Evolutionary conservation across 2,888 invertebrate genomes (phyloP), one percentile per base, ranked within the genome.

Genomic region (Tethea ocularis): DNA sequence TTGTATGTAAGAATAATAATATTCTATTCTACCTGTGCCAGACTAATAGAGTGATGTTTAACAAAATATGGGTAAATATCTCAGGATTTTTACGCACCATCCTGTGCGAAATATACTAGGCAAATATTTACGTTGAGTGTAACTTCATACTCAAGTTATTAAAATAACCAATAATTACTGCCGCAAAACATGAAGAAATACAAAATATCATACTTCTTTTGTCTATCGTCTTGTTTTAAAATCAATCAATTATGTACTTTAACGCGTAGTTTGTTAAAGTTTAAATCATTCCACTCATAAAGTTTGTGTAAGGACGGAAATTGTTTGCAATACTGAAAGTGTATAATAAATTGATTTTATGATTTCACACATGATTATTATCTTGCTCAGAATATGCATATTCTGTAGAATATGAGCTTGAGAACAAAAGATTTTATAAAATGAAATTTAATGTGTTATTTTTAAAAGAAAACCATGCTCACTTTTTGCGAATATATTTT

Each of bases 281-380:
- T 7, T 7, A 41, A 41, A 41, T 41, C 3, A 10, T 46, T 17
- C 17, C 15, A 38, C 38, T n/a, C 41, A 17, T 20, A 20, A 38
- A n/a, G 15, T 38, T n/a, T 38, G 10, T 1, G 20, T 22, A 33
- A 13, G 11, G 15, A 20, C 22, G 10, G 15, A n/a, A 24, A 15
- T 23, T 23, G n/a, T 23, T 56, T 13, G 15, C 8, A 11, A 26
- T 53, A 54, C 20, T 13, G 20, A 10, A 29, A 20, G 20, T 22
- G n/a, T 15, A 33, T 33, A 13, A 24, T 52, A 51, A 15, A 23
- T 13, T 52, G 53, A 26, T 57, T 46, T 57, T 58, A 36, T 36
- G 52, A 36, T 57, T 57, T 57, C 36, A 38, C 52, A 52, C 24
- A 57, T 57, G 38, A 52, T 57, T 51, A 52, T 36, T 57, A 38